Conservation (phyloP, 2,888 invertebrate genomes). For the Drosophila tanythrix region DNA sequence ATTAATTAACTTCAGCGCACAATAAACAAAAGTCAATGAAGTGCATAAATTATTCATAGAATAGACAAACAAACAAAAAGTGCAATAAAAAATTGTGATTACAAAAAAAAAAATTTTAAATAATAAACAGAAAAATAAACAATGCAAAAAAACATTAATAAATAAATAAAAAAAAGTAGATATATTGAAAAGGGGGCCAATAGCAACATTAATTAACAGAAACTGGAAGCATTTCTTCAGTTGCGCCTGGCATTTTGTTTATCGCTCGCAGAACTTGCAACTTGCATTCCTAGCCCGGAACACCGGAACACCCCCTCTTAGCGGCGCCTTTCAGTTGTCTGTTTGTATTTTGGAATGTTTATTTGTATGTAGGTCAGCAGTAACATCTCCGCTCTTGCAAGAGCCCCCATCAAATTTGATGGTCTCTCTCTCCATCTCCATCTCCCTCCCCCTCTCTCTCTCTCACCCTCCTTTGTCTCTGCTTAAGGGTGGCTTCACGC, state of each 20-base stretch:
- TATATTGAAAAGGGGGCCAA: slow-evolving; percentile 5
- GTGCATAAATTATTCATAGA: slow-evolving; percentile 77
- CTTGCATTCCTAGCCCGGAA: slow-evolving; percentile 46
- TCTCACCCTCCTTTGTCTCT: neutral
- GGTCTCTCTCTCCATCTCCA: slow-evolving; percentile 12
- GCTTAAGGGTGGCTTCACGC: slow-evolving; percentile 40
- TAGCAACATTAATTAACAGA: slow-evolving; percentile 51
- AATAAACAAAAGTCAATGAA: slow-evolving; percentile 77
- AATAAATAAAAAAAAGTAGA: neutral
- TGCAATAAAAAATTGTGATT: neutral
- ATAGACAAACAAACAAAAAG: slow-evolving; percentile 27
- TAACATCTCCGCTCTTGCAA: slow-evolving; percentile 46
- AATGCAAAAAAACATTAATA: slow-evolving; percentile 12
- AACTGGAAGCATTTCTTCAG: slow-evolving; percentile 38
- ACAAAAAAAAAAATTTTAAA: neutral
- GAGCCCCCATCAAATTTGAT: slow-evolving; percentile 63
- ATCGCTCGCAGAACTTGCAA: slow-evolving; percentile 47
- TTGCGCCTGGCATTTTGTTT: slow-evolving; percentile 57
- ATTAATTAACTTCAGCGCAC: slow-evolving; percentile 67
- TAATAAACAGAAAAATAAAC: neutral
- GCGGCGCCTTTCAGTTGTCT: neutral
- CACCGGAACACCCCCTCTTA: neutral
- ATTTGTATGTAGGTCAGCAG: slow-evolving; percentile 60
- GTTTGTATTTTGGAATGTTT: slow-evolving; percentile 17
- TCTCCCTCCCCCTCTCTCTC: neutral